Evolutionary conservation across 2,888 invertebrate genomes (phyloP), one percentile per base, ranked within the genome.

Genomic region (Acheta domesticus): DNA sequence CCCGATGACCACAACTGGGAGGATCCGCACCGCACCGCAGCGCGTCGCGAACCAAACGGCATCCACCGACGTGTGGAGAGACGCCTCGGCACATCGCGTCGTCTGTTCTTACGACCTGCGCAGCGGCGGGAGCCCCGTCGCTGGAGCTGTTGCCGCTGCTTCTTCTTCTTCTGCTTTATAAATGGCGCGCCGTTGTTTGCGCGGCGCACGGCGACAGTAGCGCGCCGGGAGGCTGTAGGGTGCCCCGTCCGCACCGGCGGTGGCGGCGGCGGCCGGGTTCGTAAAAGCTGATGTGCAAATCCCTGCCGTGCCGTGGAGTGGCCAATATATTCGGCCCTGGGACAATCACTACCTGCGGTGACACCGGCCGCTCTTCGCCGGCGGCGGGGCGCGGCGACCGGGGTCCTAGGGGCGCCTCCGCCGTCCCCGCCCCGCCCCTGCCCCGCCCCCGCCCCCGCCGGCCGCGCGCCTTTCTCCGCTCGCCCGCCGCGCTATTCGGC

Each of bases 271-370:
- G 62, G 62, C 62, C 62, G 62, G 14, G 62, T 62, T 62, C 62
- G n/a, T 62, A 62, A 62, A 62, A 62, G 62, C 62, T 62, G 62
- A 62, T 62, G 62, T 62, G 62, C 62, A 62, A 62, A 62, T 62
- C 62, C 62, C 62, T n/a, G n/a, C 62, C 62, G 62, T 62, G 62
- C 62, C n/a, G 62, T 62, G 62, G 62, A 62, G 62, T 62, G 62
- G 16, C 62, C 62, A 62, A 62, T 62, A 62, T 62, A 62, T 62
- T 62, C n/a, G 62, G 62, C 62, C 62, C 62, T n/a, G 62, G 62
- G 62, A 62, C 62, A 62, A 62, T 62, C 62, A 62, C 62, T 62
- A 62, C 62, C 62, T 62, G 62, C 62, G 62, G 62, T 62, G 62
- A 62, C 62, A n/a, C n/a, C 62, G 62, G 16, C 16, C n/a, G 16